Conservation (phyloP, 2,888 invertebrate species). For the Athalia circularis region DNA sequence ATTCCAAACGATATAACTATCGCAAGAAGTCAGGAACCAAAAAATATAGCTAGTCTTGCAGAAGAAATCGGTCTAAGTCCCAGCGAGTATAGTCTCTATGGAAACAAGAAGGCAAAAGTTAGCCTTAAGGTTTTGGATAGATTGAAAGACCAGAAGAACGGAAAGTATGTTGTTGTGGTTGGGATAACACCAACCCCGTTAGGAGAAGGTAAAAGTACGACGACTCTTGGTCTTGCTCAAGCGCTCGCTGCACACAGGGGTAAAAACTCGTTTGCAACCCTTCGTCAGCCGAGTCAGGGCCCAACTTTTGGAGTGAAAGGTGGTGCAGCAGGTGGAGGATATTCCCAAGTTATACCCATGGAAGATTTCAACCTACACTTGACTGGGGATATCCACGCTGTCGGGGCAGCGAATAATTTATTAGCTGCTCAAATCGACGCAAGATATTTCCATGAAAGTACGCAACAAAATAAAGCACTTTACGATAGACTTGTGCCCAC, state of each 20-base stretch:
- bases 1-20: conserved; percentile 97
- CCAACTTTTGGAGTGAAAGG: conserved; percentile 99
- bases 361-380: conserved; percentile 99
- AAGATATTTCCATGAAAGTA: conserved; percentile 96
- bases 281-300: conserved; percentile 98
- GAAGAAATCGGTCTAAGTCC: conserved; percentile 89
- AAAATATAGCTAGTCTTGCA: conserved; percentile 86
- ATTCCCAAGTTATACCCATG: conserved; percentile 98
- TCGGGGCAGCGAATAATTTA: conserved; percentile 98
- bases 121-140: conserved; percentile 87
- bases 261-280: conserved; percentile 93
- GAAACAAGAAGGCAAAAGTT: conserved; percentile 96
- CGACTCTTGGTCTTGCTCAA: conserved; percentile 93
- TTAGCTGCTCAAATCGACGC: conserved; percentile 98
- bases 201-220: conserved; percentile 99
- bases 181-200: conserved; percentile 99
- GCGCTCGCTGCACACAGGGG: conserved; percentile 90
- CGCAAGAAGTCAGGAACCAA: conserved; percentile 91
- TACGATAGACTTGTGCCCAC: conserved; percentile 92
- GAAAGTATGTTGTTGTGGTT: conserved; percentile 96
- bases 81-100: conserved; percentile 92
- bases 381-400: conserved; percentile 98
- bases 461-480: conserved; percentile 90
- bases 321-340: conserved; percentile 99
- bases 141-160: conserved; percentile 81